Percentiles rank a stretch among this genome's conserved stretches.
Conservation (phyloP, 2,797 vertebrate species). For the Siniperca scherzeri region DNA sequence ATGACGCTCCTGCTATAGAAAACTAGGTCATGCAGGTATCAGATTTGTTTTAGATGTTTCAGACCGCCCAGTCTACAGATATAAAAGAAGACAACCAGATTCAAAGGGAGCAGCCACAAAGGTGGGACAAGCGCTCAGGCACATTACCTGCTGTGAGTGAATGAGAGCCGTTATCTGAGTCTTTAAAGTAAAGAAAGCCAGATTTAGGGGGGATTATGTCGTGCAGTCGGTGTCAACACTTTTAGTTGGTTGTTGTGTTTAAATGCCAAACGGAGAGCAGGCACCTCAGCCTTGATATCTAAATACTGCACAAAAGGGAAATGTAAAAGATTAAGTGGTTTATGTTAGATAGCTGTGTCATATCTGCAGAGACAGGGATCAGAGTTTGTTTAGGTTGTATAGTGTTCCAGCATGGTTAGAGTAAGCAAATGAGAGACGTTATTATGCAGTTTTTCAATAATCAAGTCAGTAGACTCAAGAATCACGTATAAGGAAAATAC, state of each 20-base stretch:
- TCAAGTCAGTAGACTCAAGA: conserved; percentile 9
- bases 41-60: conserved; percentile 66
- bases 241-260: conserved; percentile 65
- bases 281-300: conserved; percentile 48
- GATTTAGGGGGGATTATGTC: conserved; percentile 71
- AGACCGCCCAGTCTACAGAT: conserved; percentile 64
- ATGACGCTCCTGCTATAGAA: conserved; percentile 40
- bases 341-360: conserved; percentile 59
- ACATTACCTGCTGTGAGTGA: conserved; percentile 64
- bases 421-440: conserved; percentile 36
- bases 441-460: conserved; percentile 30
- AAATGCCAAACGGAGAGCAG: conserved; percentile 66
- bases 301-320: conserved; percentile 60
- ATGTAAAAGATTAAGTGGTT: conserved; percentile 68
- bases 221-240: conserved; percentile 69
- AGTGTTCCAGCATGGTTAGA: conserved; percentile 26
- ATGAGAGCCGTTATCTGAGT: conserved; percentile 71
- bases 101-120: conserved; percentile 66
- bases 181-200: conserved; percentile 74
- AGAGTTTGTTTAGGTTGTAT: conserved; percentile 66
- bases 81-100: conserved; percentile 60
- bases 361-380: conserved; percentile 61
- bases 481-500: conserved; percentile 4
- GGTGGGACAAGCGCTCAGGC: conserved; percentile 54
- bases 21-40: conserved; percentile 79